These are phyloP conservation scores for Meganola albula DNA, from an alignment of 2,888 invertebrate species.

Conservation along the genomic window DNA sequence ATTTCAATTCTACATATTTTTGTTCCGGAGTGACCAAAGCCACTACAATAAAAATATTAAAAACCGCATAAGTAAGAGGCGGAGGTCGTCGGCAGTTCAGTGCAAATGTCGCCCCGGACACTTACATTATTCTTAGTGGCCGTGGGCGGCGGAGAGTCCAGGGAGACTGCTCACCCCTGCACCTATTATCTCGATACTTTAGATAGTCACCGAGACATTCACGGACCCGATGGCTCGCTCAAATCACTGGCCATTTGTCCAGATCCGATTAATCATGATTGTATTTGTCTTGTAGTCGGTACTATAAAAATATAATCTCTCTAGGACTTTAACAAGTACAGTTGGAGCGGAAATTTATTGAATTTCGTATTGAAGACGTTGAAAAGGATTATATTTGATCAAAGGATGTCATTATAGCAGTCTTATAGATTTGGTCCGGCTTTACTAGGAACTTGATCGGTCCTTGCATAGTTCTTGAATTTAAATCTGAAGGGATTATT, in stretches of 20 bases:
- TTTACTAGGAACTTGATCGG: conserved; percentile 60
- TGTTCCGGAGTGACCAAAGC: conserved; percentile 52
- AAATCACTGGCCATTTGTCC: conserved; percentile 72
- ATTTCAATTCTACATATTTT: no score
- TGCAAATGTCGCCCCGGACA: conserved; percentile 77
- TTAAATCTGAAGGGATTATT: conserved; percentile 62
- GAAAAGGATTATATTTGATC: conserved; percentile 64
- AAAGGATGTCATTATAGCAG: conserved; percentile 55
- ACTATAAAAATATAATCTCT: conserved; percentile 70
- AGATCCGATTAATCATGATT: conserved; percentile 76
- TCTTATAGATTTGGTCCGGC: conserved; percentile 47
- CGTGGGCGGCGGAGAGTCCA: conserved; percentile 35
- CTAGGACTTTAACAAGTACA: conserved; percentile 39
- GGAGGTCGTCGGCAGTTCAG: conserved; percentile 75
- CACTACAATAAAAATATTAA: conserved; percentile 83
- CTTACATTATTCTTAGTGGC: conserved; percentile 72
- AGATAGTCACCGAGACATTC: conserved; percentile 73
- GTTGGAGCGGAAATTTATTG: conserved; percentile 37
- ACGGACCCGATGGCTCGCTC: conserved; percentile 60
- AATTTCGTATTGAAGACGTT: conserved; percentile 34
- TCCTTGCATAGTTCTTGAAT: conserved; percentile 46
- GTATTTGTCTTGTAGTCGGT: conserved; percentile 56
- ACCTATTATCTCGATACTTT: conserved; percentile 76
- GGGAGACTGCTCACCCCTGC: conserved; percentile 45
- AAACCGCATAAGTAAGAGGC: conserved; percentile 77